A percentile compares a stretch with the other conserved stretches of the same genome.
These are phyloP conservation scores for Lagria hirta DNA, from an alignment of 2,888 invertebrate genomes.

Conservation along the genomic window DNA sequence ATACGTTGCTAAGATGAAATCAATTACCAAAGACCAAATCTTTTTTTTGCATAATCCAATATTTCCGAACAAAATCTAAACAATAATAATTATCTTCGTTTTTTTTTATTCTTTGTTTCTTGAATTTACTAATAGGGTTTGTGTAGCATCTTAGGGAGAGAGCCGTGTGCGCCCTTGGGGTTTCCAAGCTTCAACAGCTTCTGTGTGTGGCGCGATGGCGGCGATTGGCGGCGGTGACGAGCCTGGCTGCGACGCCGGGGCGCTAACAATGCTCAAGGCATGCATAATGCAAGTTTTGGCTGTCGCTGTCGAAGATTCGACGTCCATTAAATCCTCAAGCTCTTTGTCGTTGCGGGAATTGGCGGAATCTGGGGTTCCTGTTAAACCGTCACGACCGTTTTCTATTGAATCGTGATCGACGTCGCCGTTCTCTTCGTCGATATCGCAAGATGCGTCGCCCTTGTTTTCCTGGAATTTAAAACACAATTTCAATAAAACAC, in stretches of 20 bases:
- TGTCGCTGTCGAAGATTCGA: slow-evolving; percentile 53
- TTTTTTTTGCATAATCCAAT: no score
- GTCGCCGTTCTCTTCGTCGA: slow-evolving; percentile 50
- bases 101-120: no score
- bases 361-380: slow-evolving; percentile 58
- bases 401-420: slow-evolving; percentile 55
- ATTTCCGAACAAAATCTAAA: no score
- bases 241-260: slow-evolving; percentile 45
- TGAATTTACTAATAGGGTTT: slow-evolving; percentile 49
- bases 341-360: slow-evolving; percentile 59
- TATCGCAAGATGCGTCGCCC: slow-evolving; percentile 36
- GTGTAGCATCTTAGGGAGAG: slow-evolving; percentile 47
- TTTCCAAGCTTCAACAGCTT: slow-evolving; percentile 50
- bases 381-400: slow-evolving; percentile 55
- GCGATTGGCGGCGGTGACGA: slow-evolving; percentile 50
- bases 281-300: slow-evolving; percentile 59
- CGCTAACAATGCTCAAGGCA: slow-evolving; percentile 59
- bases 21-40: no score
- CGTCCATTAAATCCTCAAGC: slow-evolving; percentile 58
- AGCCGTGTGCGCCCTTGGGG: slow-evolving; percentile 48
- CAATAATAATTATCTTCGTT: no score
- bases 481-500: no score
- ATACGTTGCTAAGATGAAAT: no score
- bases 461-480: slow-evolving; percentile 50
- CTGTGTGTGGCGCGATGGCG: slow-evolving; percentile 49